Conservation (phyloP, 2,797 vertebrate genomes). For the Syngnathus rostellatus region DNA sequence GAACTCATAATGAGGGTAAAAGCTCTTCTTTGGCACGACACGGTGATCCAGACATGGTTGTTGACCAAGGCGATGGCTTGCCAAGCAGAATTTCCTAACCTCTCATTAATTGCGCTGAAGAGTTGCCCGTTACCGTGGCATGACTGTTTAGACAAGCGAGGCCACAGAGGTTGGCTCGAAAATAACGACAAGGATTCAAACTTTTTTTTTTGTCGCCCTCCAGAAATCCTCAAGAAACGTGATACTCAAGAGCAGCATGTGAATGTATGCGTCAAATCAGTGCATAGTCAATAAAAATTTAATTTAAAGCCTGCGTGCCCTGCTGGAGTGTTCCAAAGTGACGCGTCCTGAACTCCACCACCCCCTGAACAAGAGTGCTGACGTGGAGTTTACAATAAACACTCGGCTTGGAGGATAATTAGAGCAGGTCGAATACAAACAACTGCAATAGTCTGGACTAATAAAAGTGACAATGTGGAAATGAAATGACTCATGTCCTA, state of each 20-base stretch:
- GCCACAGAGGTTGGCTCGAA: conserved; percentile 11
- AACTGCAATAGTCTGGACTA: neutral
- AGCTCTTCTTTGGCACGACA: conserved; percentile 43
- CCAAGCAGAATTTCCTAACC: neutral
- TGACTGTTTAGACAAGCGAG: conserved; percentile 27
- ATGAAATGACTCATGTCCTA: neutral
- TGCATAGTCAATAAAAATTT: neutral
- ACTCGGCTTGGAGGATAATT: neutral
- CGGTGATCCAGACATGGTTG: conserved; percentile 33
- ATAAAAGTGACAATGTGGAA: neutral
- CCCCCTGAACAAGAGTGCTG: neutral
- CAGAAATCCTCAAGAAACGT: neutral
- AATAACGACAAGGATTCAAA: conserved; percentile 8
- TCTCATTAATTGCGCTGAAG: conserved; percentile 25
- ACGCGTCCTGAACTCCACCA: neutral
- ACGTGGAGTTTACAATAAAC: neutral
- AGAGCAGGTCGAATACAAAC: neutral
- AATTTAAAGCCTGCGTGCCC: neutral
- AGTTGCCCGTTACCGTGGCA: conserved; percentile 10
- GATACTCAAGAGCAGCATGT: neutral
- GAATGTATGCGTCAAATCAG: neutral
- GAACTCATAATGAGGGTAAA: conserved; percentile 36
- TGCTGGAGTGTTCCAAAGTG: neutral
- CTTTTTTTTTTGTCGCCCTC: neutral
- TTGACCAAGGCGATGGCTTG: conserved; percentile 12